Base-by-base conservation (phyloP, 2,797 vertebrate genomes). In the Etheostoma nigrum region DNA sequence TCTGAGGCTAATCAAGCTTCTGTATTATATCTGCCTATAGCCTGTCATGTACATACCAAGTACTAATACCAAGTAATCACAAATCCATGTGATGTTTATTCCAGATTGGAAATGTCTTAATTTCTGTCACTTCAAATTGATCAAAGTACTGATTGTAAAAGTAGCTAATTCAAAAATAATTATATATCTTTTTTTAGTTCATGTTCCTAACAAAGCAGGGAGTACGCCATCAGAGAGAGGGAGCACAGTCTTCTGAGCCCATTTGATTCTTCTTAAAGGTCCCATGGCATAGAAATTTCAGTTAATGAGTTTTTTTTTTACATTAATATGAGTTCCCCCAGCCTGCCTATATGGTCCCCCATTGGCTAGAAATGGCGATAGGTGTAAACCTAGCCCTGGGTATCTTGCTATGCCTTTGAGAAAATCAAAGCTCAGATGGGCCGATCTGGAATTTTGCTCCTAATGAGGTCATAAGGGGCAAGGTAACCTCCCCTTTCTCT, bases 1-100 rank as follows among this genome's bases (percentile, higher is more conserved):
- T 82, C 78, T 80, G 85, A 71, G 79, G 82, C 85, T 89, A 90
- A 93, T 94, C 91, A 92, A 92, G 30, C 84, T 84, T 79, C 83
- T 76, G 64, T 74, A 79, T 91, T 82, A 73, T 78, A 80, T 86
- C 75, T 65, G 72, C 73, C 82, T 75, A 68, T 63, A 67, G 63
- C 30, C 59, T 66, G 64, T 63, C 81, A 64, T 76, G 30, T 51
- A 4, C 45, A 52, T 14, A 65, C 51, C 14, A 60, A 72, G 6
- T 53, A 18, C 21, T 1, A 23, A 52, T 14, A 65, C 51, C 14
- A 60, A 72, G 6, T 53, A 18, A 74, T 75, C 59, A 62, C 27
- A 81, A 81, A 79, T 71, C 47, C 48, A 77, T 42, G 42, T 52
- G 66, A 72, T 69, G 54, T 76, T 79, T 61, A 60, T 74, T 86